A percentile compares a stretch with the other conserved stretches of the same genome.
Evolutionary conservation across 2,888 invertebrate species (phyloP).

Genomic region (Notodonta dromedarius): DNA sequence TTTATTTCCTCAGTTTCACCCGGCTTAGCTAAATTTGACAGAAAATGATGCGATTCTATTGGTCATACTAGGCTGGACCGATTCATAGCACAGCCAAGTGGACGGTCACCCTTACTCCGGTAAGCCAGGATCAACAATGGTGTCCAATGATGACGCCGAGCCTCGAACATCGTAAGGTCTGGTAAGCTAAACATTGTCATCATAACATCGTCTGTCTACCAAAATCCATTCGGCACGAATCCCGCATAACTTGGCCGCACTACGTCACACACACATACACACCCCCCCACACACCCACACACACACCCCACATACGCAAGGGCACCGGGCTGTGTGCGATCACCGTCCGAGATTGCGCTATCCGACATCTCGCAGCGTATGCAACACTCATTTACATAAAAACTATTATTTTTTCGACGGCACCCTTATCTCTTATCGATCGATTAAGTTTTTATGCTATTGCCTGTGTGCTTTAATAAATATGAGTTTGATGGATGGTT

Average conservation of each 20-base stretch:
- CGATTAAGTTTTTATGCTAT: conserved; percentile 57
- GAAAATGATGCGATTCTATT: too few relatives aligned
- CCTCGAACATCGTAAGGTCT: too few relatives aligned
- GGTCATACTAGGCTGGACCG: too few relatives aligned
- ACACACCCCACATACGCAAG: conserved; percentile 32
- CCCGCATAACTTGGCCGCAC: conserved; percentile 17
- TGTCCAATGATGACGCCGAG: too few relatives aligned
- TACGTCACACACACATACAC: conserved; percentile 18
- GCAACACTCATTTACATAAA: conserved; percentile 73
- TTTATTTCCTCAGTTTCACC: too few relatives aligned
- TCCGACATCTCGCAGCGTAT: conserved; percentile 52
- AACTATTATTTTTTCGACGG: conserved; percentile 68
- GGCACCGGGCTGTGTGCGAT: conserved; percentile 34
- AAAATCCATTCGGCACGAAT: conserved; percentile 9
- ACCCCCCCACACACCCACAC: conserved; percentile 9
- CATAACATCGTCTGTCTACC: not conserved
- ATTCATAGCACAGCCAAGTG: too few relatives aligned
- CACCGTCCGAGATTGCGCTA: conserved; percentile 46
- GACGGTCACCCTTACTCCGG: too few relatives aligned
- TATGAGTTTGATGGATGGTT: conserved; percentile 16
- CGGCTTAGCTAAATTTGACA: too few relatives aligned
- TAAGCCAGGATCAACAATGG: too few relatives aligned
- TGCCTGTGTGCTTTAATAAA: conserved; percentile 28
- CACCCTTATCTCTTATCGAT: conserved; percentile 55
- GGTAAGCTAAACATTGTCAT: not conserved